These are phyloP conservation scores for Xiphias gladius DNA, from an alignment of 2,113 vertebrate genomes.

Conservation along the genomic window DNA sequence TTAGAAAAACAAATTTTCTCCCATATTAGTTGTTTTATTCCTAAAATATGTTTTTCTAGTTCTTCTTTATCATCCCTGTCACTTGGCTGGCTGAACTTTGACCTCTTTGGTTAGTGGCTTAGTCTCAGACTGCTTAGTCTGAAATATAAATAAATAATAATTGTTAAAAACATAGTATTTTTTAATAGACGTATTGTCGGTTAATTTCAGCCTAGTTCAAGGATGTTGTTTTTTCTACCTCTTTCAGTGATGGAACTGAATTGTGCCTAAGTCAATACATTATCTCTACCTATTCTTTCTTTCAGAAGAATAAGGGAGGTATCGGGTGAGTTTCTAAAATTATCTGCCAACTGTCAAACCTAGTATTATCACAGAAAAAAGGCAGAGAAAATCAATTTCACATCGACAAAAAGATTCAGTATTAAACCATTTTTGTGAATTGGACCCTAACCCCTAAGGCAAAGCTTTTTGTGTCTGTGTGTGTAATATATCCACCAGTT, in stretches of 20 bases:
- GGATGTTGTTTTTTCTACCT: background rate
- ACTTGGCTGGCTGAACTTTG: background rate
- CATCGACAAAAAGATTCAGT: slow-evolving; percentile 6
- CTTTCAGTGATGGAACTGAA: background rate
- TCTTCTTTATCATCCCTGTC: background rate
- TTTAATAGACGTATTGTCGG: background rate
- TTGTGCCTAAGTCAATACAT: background rate
- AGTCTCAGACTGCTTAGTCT: background rate
- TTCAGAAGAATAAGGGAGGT: background rate
- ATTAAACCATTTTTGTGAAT: slow-evolving; percentile 18
- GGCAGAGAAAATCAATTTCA: slow-evolving; percentile 21
- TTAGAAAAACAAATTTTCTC: no score
- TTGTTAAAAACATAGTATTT: background rate
- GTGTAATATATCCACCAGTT: background rate
- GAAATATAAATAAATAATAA: background rate
- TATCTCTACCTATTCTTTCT: background rate
- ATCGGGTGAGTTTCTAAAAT: background rate
- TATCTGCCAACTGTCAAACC: background rate
- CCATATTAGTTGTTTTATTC: background rate
- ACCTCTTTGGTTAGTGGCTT: background rate
- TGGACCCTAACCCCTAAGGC: slow-evolving; percentile 5
- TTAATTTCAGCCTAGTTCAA: background rate
- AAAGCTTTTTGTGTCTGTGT: background rate
- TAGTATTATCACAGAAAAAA: slow-evolving; percentile 13
- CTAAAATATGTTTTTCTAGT: background rate